phyloP scores from a whole-genome alignment of 2,888 invertebrate genomes.

The Zonitis immaculata region DNA sequence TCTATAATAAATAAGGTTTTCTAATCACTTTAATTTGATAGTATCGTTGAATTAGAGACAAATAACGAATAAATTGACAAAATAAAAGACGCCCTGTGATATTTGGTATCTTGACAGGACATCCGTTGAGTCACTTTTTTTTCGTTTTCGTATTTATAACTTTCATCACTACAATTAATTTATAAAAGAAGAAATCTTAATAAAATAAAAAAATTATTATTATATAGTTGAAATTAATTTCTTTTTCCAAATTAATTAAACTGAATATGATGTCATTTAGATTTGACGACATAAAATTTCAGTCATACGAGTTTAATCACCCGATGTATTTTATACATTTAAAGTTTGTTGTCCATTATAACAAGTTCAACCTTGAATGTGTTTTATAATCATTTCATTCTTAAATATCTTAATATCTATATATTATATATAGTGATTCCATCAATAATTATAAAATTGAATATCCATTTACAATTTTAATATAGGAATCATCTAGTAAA shows the following conservation, averaged over 20 bases:
- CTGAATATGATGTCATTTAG: neutral
- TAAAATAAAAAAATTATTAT: neutral
- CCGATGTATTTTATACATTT: neutral
- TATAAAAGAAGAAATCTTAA: neutral
- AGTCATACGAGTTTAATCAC: constrained; percentile 1
- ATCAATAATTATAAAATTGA: no score
- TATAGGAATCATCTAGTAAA: no score
- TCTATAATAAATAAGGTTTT: neutral
- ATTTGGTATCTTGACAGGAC: constrained; percentile 11
- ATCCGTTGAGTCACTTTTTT: constrained; percentile 16
- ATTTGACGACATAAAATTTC: constrained; percentile 1
- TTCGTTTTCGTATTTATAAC: constrained; percentile 5
- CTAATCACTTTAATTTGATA: neutral
- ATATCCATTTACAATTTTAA: no score
- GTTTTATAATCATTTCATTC: neutral
- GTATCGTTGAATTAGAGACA: neutral
- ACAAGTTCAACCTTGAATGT: constrained; percentile 1
- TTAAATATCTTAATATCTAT: neutral
- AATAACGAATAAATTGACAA: no score
- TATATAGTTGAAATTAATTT: neutral
- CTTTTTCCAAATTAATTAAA: neutral
- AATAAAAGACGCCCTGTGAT: neutral
- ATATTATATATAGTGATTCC: no score
- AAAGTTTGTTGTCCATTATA: neutral
- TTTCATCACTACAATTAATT: neutral